Base-by-base conservation (phyloP, 2,113 vertebrate species). In the Prinia subflava region DNA sequence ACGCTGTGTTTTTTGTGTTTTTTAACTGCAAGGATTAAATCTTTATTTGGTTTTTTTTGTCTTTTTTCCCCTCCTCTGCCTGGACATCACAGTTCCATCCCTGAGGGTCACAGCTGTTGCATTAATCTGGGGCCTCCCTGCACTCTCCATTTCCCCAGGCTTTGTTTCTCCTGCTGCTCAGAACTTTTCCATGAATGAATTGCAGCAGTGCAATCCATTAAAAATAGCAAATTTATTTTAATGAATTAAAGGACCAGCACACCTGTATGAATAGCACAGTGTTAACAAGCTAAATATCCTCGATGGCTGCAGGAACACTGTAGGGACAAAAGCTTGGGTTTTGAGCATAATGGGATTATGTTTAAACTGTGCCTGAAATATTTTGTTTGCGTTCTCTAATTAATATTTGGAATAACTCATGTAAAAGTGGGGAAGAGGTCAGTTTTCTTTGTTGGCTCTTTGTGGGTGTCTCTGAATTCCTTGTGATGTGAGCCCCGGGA, bases 181-280 rank as follows among this genome's bases (percentile, higher is more conserved):
- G 37, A 62, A 18, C 37, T 53, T 92, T 70, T 39, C 44, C 69
- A 37, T 55, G 3, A 63, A 37, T 42, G 56, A 76, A 37, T 8
- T 56, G n/a, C 24, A 39, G 64, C 7, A n/a, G 25, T 44, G 25
- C 21, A 65, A 3, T 35, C 62, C 42, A 18, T n/a, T 83, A 44
- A 21, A 79, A 92, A 46, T 9, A 46, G 42, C 70, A 44, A 5
- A 28, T 74, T 74, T 20, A 0, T 52, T 7, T 46, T 41, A 39
- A 37, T 39, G 7, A 73, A 44, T 52, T 44, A 62, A 87, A 44
- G 44, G 50, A 42, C 1, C 5, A 46, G 33, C 10, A 37, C 30
- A 33, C 10, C 2, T 33, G 0, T 5, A 0, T 4, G n/a, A 70
- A 18, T n/a, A 79, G 42, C 50, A 15, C 16, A 4, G 0, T 0